Conservation (phyloP, 1,140 invertebrate genomes). For the Polypedilum pembai region DNA sequence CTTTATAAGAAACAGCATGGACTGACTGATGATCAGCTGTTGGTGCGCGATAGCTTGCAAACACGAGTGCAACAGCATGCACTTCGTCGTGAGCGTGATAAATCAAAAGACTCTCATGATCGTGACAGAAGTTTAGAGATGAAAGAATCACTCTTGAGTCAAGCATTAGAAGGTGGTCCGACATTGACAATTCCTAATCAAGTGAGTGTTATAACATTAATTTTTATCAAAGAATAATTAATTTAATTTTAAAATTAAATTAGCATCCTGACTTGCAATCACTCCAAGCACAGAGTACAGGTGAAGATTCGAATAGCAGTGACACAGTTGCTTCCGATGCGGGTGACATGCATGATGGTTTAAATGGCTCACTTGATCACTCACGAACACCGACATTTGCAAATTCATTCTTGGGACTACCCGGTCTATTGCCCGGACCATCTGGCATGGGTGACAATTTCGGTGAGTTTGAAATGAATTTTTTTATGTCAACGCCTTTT, state of each 20-base stretch:
- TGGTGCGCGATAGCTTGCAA: constrained; percentile 39
- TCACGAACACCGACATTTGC: constrained; percentile 58
- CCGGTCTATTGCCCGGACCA: constrained; percentile 69
- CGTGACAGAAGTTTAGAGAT: constrained; percentile 48
- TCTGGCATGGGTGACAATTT: constrained; percentile 74
- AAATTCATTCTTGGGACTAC: constrained; percentile 58
- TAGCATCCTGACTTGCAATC: constrained; percentile 38
- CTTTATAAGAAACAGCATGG: constrained; percentile 50
- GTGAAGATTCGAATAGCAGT: constrained; percentile 64
- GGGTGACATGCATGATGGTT: constrained; percentile 46
- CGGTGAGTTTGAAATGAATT: constrained; percentile 54
- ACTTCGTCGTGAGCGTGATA: constrained; percentile 35
- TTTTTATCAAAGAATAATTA: neutral
- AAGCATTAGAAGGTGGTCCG: constrained; percentile 54
- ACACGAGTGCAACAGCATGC: constrained; percentile 41
- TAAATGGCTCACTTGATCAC: constrained; percentile 50
- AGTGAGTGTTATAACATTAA: constrained; percentile 36
- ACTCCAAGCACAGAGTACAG: constrained; percentile 60
- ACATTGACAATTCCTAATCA: constrained; percentile 33
- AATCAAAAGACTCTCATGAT: constrained; percentile 38
- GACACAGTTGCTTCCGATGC: constrained; percentile 61
- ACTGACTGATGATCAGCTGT: constrained; percentile 35
- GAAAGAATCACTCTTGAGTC: constrained; percentile 61
- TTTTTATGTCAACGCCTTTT: neutral
- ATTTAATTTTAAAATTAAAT: constrained; percentile 9